phyloP scores from a whole-genome alignment of 2,888 invertebrate species.

The Andrena bicolor region DNA sequence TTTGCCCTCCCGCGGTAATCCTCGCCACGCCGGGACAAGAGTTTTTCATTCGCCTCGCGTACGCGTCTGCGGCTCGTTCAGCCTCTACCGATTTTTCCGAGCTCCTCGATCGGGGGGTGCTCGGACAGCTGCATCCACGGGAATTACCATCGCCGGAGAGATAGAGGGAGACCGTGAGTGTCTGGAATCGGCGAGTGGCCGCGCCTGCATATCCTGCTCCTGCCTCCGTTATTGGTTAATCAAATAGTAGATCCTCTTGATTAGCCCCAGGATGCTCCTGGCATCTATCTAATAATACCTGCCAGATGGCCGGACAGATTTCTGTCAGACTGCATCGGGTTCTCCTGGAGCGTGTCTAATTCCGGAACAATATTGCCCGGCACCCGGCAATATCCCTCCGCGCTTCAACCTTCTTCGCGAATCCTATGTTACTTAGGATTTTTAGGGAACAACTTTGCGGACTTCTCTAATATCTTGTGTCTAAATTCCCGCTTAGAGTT shows the following conservation, averaged over 20 bases:
- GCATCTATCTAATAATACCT: slow-evolving; percentile 60
- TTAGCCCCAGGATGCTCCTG: slow-evolving; percentile 59
- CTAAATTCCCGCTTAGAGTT: too few relatives aligned
- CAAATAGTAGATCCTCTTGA: slow-evolving; percentile 67
- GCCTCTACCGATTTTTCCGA: slow-evolving; percentile 19
- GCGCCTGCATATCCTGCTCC: slow-evolving; percentile 31
- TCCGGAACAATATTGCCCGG: slow-evolving; percentile 47
- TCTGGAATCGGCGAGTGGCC: slow-evolving; percentile 34
- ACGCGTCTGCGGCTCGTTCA: background rate
- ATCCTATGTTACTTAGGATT: background rate
- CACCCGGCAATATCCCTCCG: slow-evolving; percentile 9
- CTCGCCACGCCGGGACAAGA: background rate
- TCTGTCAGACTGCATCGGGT: slow-evolving; percentile 37
- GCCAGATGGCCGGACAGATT: slow-evolving; percentile 66
- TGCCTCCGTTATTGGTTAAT: slow-evolving; percentile 67
- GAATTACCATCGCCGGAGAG: slow-evolving; percentile 24
- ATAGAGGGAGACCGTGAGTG: slow-evolving; percentile 1
- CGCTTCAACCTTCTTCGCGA: background rate
- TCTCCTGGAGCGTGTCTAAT: slow-evolving; percentile 64
- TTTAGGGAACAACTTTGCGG: too few relatives aligned
- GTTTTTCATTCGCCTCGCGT: slow-evolving; percentile 26
- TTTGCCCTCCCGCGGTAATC: slow-evolving; percentile 19
- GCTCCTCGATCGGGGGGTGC: background rate
- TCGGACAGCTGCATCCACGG: slow-evolving; percentile 1
- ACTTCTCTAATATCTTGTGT: too few relatives aligned